Evolutionary conservation across 2,113 vertebrate genomes (phyloP), one percentile per base, ranked within the genome.

Genomic region (Halichoerus grypus): DNA sequence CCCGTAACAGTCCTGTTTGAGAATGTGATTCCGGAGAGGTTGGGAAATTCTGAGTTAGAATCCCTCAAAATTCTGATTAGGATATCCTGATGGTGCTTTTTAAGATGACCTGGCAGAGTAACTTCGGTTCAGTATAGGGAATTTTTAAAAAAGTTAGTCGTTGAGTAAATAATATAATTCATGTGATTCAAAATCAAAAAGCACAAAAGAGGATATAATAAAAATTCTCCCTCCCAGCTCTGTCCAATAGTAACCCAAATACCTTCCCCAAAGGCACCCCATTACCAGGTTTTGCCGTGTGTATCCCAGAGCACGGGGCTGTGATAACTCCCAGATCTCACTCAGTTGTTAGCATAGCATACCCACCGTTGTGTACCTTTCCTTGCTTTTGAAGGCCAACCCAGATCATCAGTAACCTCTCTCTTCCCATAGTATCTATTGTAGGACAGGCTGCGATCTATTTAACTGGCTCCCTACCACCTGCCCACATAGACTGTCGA

Each of bases 401-500:
- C 10, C 42, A 3, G n/a, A n/a, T 42, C 82, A n/a, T 31, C 18
- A 28, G 28, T 53, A 36, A 42, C 55, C 8, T 46, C 31, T 21
- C 5, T 46, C 15, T 31, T 28, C 74, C 42, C 8, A 8, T 46
- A 26, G 59, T 21, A 2, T 69, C 6, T 46, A 11, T 42, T 15
- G 16, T 7, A 9, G 3, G 53, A 55, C 9, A 13, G 11, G 21
- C 87, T 76, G 2, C 14, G 69, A 24, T 53, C 80, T 57, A 0
- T 11, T 13, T 55, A 76, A 18, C 39, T 5, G 7, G 11, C 53
- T 82, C 55, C 77, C 33, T n/a, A 22, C 65, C 65, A 77, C 18
- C 0, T 31, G 11, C 7, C 21, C 15, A 0, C 21, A 13, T 4
- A 31, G 24, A 13, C 3, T 5, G 7, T 19, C 16, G n/a, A 24